Evolutionary conservation across 2,797 vertebrate species (phyloP), one percentile per base, ranked within the genome.

Genomic region (Hippoglossus hippoglossus): DNA sequence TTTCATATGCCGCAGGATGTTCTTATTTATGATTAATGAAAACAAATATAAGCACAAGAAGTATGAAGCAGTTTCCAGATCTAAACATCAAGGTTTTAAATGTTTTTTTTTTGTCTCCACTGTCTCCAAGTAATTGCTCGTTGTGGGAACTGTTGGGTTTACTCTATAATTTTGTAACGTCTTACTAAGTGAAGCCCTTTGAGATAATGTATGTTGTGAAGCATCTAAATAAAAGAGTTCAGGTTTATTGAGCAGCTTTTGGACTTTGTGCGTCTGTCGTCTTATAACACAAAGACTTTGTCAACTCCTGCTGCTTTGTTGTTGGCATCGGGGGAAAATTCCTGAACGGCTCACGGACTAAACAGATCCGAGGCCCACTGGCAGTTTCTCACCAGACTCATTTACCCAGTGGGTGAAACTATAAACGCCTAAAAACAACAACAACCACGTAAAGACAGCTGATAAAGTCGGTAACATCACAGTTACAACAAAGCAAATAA

Each of bases 391-490:
- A 55, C 34, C 56, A 41, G 59, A 59, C 34, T 7, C 3, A 1
- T 60, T 36, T 46, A n/a, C 13, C 41, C 52, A 15, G 47, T 2
- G 19, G 59, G 49, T 63, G 63, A 68, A 79, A 55, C 65, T 28
- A 19, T 46, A 72, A 53, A 69, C 36, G 24, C 13, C 4, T n/a
- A 15, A 4, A 2, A n/a, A 47, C 7, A 61, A 47, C 66, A 5
- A 39, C 2, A 18, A 51, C 36, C 57, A 44, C 15, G 10, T 28
- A 4, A 69, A 28, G 61, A 75, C 85, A 53, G 75, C 83, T 74
- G 67, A 81, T 70, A 24, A 49, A 52, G 41, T 22, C 3, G 39
- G 8, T 46, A 28, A 51, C 24, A 6, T 26, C 12, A 63, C 31
- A 16, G 44, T 0, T 46, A 67, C 8, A 0, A 10, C 5, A 44